Evolutionary conservation across 2,888 invertebrate species (phyloP), one percentile per base, ranked within the genome.

Genomic region (Macrosoma leucophasiata): DNA sequence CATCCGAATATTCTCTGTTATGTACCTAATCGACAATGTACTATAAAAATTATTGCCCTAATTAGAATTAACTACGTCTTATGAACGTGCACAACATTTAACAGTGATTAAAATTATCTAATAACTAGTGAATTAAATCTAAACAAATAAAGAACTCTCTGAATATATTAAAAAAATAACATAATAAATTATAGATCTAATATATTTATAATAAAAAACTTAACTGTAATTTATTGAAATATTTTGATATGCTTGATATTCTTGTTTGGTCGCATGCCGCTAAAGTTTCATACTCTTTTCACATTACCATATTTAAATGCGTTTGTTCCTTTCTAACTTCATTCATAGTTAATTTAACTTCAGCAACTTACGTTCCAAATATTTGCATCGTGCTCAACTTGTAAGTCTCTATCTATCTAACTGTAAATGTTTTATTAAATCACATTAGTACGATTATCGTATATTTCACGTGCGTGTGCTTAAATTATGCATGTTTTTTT

Each of bases 31-130:
- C 29, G 27, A 43, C 27, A 29, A 29, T 35, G 25, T 33, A 54
- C 60, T 65, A 66, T 62, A 58, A 76, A 77, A 78, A 77, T 73
- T 75, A 81, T 81, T 76, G 70, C 69, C 70, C 69, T 75, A 76
- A 68, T 70, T 49, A 66, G 64, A 62, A 58, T 66, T 63, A 55
- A 58, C 74, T 76, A 77, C 67, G 43, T 46, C 57, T 68, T 70
- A 73, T 62, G 64, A 77, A 76, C 63, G 84, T 84, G 84, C 84
- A 82, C 79, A 78, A 84, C 84, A 82, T 82, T 82, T 81, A 84
- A 84, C 84, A 84, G 84, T 84, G 84, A 78, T 74, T 72, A 72
- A 77, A 79, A 68, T 74, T 75, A 76, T 67, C 65, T 76, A 73
- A 52, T 45, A 43, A 61, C 72, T 74, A 76, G 52, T 55, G 58